phyloP scores from a whole-genome alignment of 1,140 invertebrate species.

The Melanaphis sacchari region DNA sequence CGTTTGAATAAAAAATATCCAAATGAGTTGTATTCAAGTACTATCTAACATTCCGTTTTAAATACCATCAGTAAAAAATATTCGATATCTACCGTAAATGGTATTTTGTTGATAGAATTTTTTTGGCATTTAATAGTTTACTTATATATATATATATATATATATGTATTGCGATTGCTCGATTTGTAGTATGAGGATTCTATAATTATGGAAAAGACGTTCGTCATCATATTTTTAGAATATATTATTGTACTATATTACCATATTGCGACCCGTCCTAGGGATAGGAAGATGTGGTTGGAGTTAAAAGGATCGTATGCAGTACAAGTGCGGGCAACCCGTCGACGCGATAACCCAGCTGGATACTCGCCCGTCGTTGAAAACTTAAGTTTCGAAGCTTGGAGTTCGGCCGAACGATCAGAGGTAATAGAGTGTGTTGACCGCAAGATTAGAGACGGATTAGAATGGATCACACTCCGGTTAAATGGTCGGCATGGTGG shows the following conservation, averaged over 20 bases:
- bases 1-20: background rate
- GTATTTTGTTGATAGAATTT: background rate
- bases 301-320: background rate
- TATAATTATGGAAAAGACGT: background rate
- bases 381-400: background rate
- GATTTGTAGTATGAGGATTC: background rate
- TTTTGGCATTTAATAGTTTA: background rate
- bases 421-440: background rate
- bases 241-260: background rate
- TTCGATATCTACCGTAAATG: background rate
- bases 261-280: background rate
- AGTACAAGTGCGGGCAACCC: too few species aligned
- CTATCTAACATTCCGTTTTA: background rate
- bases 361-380: background rate
- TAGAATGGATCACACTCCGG: background rate
- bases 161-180: background rate
- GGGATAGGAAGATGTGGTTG: accelerated
- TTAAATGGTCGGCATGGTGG: background rate
- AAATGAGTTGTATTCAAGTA: background rate
- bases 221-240: background rate
- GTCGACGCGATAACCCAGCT: background rate
- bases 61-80: background rate
- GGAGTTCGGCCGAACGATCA: background rate
- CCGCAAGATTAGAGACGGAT: background rate
- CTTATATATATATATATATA: too few species aligned